These are phyloP conservation scores for Vollenhovia emeryi DNA, from an alignment of 1,140 invertebrate species.

Conservation along the genomic window DNA sequence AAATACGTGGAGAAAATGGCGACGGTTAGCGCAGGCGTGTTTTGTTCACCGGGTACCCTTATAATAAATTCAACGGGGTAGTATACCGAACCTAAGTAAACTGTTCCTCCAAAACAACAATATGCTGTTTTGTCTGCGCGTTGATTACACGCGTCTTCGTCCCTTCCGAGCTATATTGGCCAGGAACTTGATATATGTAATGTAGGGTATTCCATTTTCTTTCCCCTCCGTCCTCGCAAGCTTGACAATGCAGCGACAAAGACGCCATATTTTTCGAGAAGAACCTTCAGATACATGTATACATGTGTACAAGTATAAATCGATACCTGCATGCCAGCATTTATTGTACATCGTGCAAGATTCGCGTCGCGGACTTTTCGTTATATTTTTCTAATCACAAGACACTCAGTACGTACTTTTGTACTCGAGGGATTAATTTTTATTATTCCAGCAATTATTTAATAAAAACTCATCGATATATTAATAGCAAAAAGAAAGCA, in stretches of 20 bases:
- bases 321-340: conserved; percentile 6
- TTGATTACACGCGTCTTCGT: conserved; percentile 41
- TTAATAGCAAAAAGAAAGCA: neutral
- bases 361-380: neutral
- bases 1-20: conserved; percentile 30
- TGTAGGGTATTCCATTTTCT: conserved; percentile 45
- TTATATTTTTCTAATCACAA: neutral
- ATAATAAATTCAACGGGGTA: conserved; percentile 47
- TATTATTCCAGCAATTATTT: conserved; percentile 6
- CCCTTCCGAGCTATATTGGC: conserved; percentile 13
- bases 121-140: conserved; percentile 29
- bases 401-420: neutral
- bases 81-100: conserved; percentile 11
- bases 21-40: conserved; percentile 25
- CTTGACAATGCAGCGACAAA: conserved; percentile 38
- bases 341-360: neutral
- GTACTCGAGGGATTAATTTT: neutral
- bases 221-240: neutral
- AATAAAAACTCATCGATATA: neutral
- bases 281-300: conserved; percentile 1
- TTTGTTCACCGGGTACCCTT: neutral
- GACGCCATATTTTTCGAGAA: conserved; percentile 28
- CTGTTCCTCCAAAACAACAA: conserved; percentile 31
- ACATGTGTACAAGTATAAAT: conserved; percentile 14
- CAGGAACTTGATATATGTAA: conserved; percentile 32